These are phyloP conservation scores for Coecobrya sp. DNA, from an alignment of 2,888 invertebrate genomes.

Conservation along the genomic window DNA sequence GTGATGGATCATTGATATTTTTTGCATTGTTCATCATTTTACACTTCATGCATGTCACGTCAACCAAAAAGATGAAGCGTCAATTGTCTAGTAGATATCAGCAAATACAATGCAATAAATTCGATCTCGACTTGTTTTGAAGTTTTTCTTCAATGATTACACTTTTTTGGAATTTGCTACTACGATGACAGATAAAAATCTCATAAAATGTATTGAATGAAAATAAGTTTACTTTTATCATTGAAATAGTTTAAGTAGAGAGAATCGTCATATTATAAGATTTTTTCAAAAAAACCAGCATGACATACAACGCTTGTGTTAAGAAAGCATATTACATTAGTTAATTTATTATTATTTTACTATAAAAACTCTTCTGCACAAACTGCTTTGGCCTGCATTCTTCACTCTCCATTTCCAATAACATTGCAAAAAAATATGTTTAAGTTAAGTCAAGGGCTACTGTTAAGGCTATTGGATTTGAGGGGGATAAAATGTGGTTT, in stretches of 20 bases:
- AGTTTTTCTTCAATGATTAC: neutral
- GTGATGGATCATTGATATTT: neutral
- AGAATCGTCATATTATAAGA: neutral
- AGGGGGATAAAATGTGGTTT: slow-evolving; percentile 13
- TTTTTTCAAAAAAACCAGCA: neutral
- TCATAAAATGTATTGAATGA: neutral
- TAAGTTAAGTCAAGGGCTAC: slow-evolving; percentile 65
- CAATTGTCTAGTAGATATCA: neutral
- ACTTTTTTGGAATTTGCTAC: neutral
- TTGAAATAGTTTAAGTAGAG: neutral
- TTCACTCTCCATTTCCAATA: neutral
- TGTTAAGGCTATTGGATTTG: slow-evolving; percentile 7
- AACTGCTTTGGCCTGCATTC: neutral
- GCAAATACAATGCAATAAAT: too few species aligned
- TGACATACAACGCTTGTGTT: neutral
- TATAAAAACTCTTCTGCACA: too few species aligned
- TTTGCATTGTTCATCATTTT: neutral
- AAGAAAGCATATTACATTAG: neutral
- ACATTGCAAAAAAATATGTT: neutral
- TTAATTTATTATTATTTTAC: too few species aligned
- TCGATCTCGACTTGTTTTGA: neutral
- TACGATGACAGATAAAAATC: neutral
- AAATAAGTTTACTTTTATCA: neutral
- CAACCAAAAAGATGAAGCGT: neutral
- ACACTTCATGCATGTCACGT: slow-evolving; percentile 16